These are phyloP conservation scores for Drosophila pandora DNA, from an alignment of 1,140 invertebrate species.

Conservation along the genomic window DNA sequence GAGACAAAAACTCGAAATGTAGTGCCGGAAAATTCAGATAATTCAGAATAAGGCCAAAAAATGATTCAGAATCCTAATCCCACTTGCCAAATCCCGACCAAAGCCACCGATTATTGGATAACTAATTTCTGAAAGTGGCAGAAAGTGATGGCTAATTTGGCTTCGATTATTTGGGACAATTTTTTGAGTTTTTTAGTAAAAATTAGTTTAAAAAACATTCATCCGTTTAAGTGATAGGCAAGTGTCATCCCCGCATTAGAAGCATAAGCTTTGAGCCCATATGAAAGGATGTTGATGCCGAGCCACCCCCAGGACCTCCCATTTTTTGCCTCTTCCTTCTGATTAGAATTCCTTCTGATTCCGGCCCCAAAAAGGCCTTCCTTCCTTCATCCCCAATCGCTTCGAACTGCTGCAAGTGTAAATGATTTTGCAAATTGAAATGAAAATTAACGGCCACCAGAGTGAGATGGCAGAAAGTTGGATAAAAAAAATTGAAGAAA, in stretches of 20 bases:
- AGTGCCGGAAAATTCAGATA: constrained; percentile 13
- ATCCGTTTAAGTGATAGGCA: background rate
- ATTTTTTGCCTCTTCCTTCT: background rate
- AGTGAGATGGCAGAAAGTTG: constrained; percentile 31
- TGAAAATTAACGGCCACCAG: constrained; percentile 50
- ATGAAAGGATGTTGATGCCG: background rate
- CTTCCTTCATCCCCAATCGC: constrained; percentile 12
- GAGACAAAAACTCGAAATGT: constrained; percentile 40
- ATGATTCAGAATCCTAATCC: constrained; percentile 10
- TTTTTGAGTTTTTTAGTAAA: background rate
- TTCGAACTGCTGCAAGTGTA: constrained; percentile 21
- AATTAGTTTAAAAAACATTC: background rate
- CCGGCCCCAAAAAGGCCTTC: constrained; percentile 9
- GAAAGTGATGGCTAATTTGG: background rate
- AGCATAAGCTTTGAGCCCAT: background rate
- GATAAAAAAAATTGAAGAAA: background rate
- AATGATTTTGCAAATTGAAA: constrained; percentile 50
- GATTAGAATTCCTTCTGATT: constrained; percentile 25
- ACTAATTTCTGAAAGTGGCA: constrained; percentile 16
- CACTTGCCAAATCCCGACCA: constrained; percentile 2
- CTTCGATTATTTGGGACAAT: background rate
- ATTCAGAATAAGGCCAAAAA: constrained; percentile 1
- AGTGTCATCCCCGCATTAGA: constrained; percentile 20
- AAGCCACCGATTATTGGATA: constrained; percentile 29
- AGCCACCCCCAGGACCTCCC: constrained; percentile 15